Evolutionary conservation across 2,888 invertebrate species (phyloP).

Genomic region (Melinaea marsaeus): DNA sequence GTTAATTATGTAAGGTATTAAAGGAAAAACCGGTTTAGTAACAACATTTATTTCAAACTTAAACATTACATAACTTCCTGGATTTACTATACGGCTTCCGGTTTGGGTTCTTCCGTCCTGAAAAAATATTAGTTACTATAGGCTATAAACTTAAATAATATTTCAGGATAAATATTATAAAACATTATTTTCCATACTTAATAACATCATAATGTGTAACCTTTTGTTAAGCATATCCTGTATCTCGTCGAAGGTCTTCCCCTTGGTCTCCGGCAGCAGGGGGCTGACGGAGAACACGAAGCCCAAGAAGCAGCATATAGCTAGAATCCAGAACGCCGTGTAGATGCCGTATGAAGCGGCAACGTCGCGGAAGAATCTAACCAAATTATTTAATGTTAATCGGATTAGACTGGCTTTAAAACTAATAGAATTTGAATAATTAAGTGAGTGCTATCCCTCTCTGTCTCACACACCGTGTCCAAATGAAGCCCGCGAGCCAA

Average conservation of each 20-base stretch:
- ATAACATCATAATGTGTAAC: conserved; percentile 32
- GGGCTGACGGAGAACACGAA: conserved; percentile 77
- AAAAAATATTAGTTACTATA: too few relatives aligned
- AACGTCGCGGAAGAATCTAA: conserved; percentile 77
- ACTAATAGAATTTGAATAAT: neutral
- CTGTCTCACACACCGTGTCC: conserved; percentile 79
- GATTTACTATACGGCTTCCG: conserved; percentile 20
- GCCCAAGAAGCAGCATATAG: conserved; percentile 78
- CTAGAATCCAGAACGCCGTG: conserved; percentile 81
- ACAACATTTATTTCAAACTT: conserved; percentile 10
- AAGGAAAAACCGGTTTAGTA: neutral
- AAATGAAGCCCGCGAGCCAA: conserved; percentile 86
- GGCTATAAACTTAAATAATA: too few relatives aligned
- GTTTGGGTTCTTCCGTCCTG: conserved; percentile 39
- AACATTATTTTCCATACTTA: neutral
- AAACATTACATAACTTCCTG: conserved; percentile 5
- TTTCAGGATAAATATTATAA: conserved; percentile 1
- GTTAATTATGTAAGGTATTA: neutral
- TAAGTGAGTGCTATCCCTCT: too few relatives aligned
- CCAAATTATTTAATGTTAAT: neutral
- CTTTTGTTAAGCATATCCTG: conserved; percentile 79
- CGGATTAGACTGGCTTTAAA: neutral
- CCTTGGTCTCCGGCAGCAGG: conserved; percentile 83
- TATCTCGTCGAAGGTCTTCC: conserved; percentile 83
- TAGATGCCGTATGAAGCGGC: conserved; percentile 77